Conservation (phyloP, 2,888 invertebrate genomes). For the Quadroppia sp. region DNA sequence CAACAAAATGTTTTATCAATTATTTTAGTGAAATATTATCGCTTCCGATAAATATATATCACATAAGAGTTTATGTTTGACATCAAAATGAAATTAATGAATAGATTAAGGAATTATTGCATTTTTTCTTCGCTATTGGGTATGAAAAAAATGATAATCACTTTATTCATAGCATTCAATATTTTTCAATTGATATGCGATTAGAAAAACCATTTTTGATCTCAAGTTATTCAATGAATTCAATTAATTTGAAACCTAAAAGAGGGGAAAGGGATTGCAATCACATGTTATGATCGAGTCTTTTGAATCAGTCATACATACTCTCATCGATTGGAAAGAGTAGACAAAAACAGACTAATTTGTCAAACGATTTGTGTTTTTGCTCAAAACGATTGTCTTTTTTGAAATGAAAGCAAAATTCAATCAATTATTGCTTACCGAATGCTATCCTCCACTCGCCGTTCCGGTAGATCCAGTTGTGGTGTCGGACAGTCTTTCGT, state of each 20-base stretch:
- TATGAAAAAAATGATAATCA: neutral
- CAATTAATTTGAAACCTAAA: neutral
- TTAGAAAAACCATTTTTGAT: neutral
- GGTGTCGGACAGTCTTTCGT: conserved; percentile 49
- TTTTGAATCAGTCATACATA: neutral
- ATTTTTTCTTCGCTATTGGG: neutral
- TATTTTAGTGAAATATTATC: too few relatives aligned
- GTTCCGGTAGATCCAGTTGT: conserved; percentile 50
- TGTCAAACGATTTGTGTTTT: neutral
- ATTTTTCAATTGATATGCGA: too few relatives aligned
- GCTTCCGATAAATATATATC: too few relatives aligned
- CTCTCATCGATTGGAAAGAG: neutral
- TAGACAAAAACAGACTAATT: neutral
- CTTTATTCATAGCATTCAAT: neutral
- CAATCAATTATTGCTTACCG: conserved; percentile 48
- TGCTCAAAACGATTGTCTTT: neutral
- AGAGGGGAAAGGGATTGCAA: neutral
- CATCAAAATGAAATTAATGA: neutral
- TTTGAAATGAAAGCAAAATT: neutral
- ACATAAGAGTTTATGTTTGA: neutral
- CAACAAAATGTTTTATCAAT: too few relatives aligned
- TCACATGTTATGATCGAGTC: neutral
- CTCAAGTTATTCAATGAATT: neutral
- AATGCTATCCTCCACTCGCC: conserved; percentile 51
- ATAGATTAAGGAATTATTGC: neutral